Evolutionary conservation across 1,140 invertebrate genomes (phyloP), one percentile per base, ranked within the genome.

Genomic region (Brachionus koreanus): DNA sequence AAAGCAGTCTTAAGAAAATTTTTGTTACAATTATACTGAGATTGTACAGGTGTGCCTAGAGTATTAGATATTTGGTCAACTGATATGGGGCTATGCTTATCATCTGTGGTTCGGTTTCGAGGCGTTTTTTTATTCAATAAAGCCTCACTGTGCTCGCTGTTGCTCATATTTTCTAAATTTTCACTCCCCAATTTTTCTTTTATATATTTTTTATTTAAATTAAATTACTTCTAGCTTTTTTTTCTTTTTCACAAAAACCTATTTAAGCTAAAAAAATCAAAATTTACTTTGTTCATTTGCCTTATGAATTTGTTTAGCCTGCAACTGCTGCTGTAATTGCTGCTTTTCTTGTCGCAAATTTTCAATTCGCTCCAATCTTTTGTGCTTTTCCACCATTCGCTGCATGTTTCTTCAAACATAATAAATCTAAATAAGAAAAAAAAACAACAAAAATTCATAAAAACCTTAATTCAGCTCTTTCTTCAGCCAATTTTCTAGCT

Each of bases 381-480:
- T 82, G 2, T 82, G 57, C 42, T 69, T 43, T 42, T 65, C 79
- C 12, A 67, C 13, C 16, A 65, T 16, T 39, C 79, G 52, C 19
- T 82, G 57, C 79, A 43, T 65, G 29, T 65, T 43, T 69, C 79
- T 82, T 42, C 9, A n/a, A 42, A 16, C 16, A 37, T 37, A 13
- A 43, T 12, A 46, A 75, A 3, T 25, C 43, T 75, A 29, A n/a
- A 35, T 16, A 2, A 25, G 1, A n/a, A 16, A 29, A 9, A 19
- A 23, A 7, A 6, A 9, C 0, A 19, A 6, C 12, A 2, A 19
- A 9, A 16, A 16, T 69, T 25, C 19, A 43, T 23, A 29, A 2
- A 39, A 16, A 82, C 79, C 79, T 65, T 13, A 65, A 35, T 52
- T 67, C 57, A 19, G 79, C 79, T 67, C 79, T 25, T 82, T 82